Conservation (phyloP, 2,113 vertebrate genomes). For the Climacteris rufus region DNA sequence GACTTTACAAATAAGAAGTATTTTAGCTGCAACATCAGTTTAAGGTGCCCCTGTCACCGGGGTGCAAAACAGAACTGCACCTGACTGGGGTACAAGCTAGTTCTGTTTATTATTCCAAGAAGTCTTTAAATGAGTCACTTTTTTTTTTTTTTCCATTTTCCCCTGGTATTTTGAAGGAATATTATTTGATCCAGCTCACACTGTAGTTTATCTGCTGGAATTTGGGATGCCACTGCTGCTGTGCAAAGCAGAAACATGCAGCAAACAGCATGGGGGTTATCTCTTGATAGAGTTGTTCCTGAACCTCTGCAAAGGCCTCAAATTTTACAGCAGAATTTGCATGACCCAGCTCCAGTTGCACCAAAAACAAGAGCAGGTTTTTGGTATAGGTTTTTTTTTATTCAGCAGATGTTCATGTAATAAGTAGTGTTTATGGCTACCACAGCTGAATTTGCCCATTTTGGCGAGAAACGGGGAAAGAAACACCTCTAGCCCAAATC, state of each 20-base stretch:
- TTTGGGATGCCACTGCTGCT: background rate
- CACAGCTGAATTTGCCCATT: background rate
- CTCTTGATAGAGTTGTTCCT: background rate
- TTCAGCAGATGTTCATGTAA: background rate
- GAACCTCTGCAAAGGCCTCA: background rate
- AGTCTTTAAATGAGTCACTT: background rate
- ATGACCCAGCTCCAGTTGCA: background rate
- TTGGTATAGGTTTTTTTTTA: background rate
- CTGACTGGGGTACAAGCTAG: background rate
- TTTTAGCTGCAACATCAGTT: background rate
- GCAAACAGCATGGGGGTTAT: no score
- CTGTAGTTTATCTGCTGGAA: background rate
- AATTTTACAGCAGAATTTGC: accelerated
- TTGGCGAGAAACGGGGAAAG: background rate
- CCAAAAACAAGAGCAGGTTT: background rate
- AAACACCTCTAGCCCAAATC: background rate
- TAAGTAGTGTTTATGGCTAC: background rate
- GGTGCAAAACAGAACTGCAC: background rate
- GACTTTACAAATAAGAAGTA: background rate
- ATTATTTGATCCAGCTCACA: no score
- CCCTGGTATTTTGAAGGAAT: background rate
- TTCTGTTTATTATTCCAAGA: background rate
- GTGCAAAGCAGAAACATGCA: background rate
- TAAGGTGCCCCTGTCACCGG: background rate
- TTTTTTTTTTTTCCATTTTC: background rate